phyloP scores from a whole-genome alignment of 2,113 vertebrate genomes.

The Chitala chitala region DNA sequence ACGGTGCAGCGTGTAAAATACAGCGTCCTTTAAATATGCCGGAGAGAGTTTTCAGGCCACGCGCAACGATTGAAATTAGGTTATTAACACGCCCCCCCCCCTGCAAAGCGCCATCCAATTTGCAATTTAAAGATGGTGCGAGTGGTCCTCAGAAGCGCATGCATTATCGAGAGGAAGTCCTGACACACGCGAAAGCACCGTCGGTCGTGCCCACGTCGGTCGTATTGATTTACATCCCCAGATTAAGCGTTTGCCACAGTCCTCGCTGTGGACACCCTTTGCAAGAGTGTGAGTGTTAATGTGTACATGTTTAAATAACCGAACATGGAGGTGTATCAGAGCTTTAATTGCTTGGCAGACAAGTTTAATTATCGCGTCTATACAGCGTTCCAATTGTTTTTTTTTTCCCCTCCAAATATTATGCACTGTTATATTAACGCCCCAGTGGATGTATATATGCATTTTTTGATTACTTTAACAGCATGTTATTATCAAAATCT shows the following conservation, averaged over 20 bases:
- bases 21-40: slow-evolving; percentile 7
- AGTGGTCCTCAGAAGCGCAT: slow-evolving; percentile 14
- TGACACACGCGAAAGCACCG: slow-evolving; percentile 5
- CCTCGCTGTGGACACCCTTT: background rate
- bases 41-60: background rate
- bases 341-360: slow-evolving; percentile 50
- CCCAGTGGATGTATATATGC: background rate
- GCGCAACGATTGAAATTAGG: slow-evolving; percentile 12
- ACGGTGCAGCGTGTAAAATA: background rate
- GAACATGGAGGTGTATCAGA: background rate
- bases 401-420: slow-evolving; percentile 13
- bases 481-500: background rate
- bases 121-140: slow-evolving; percentile 18
- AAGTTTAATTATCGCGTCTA: slow-evolving; percentile 65
- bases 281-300: slow-evolving; percentile 8
- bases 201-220: slow-evolving; percentile 1
- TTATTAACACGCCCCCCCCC: slow-evolving; percentile 23
- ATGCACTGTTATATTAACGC: slow-evolving; percentile 15
- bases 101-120: slow-evolving; percentile 26
- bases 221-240: background rate
- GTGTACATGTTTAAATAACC: background rate
- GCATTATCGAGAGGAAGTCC: background rate
- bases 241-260: background rate
- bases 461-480: background rate
- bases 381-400: slow-evolving; percentile 1